These are phyloP conservation scores for Macquaria australasica DNA, from an alignment of 2,113 vertebrate genomes.

Conservation along the genomic window DNA sequence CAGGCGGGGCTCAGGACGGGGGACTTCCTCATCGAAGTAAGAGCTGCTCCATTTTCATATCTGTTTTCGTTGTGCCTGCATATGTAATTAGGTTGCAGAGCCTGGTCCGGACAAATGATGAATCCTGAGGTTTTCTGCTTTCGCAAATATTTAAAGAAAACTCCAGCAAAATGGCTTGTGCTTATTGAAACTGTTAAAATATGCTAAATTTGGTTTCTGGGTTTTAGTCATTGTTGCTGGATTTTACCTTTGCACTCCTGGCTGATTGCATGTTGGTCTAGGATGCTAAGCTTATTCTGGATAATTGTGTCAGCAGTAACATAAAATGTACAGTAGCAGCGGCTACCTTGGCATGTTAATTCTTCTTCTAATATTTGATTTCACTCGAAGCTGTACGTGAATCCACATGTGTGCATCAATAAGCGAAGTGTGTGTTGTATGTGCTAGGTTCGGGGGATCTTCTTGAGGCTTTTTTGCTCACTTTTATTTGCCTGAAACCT, in stretches of 20 bases:
- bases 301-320: background rate
- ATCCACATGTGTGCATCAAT: background rate
- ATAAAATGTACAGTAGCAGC: background rate
- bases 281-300: background rate
- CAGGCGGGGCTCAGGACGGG: constrained; percentile 96
- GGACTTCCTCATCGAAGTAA: constrained; percentile 98
- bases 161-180: background rate
- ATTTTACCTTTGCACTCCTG: background rate
- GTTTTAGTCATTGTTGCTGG: background rate
- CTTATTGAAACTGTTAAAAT: background rate
- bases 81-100: background rate
- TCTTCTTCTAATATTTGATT: background rate
- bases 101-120: background rate
- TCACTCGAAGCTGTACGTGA: background rate
- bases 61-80: background rate
- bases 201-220: background rate
- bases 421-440: background rate
- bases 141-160: too few relatives aligned
- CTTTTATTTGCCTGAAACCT: background rate
- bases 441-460: background rate
- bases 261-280: background rate
- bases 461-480: background rate
- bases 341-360: too few relatives aligned
- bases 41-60: constrained; percentile 34
- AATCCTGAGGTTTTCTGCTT: background rate